These are phyloP conservation scores for Tetranychus piercei DNA, from an alignment of 2,888 invertebrate genomes.

Conservation along the genomic window DNA sequence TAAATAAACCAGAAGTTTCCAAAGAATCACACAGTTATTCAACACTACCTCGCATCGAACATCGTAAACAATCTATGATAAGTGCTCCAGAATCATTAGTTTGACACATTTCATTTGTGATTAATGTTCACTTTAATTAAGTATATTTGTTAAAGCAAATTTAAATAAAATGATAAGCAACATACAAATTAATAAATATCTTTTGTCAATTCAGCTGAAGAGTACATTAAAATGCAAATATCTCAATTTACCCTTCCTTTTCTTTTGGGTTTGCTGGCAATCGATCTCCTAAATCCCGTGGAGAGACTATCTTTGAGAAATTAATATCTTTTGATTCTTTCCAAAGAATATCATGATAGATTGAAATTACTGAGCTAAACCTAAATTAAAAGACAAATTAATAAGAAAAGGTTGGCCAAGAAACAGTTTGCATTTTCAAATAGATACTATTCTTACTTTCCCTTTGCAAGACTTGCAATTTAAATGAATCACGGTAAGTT, in stretches of 20 bases:
- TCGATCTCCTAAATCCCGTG: slow-evolving; percentile 63
- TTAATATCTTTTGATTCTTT: slow-evolving; percentile 45
- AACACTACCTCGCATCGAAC: not conserved
- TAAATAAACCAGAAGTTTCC: not conserved
- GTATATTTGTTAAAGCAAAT: too few relatives aligned
- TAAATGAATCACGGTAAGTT: slow-evolving; percentile 14
- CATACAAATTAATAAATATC: too few relatives aligned
- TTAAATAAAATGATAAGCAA: too few relatives aligned
- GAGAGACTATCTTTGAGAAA: slow-evolving; percentile 63
- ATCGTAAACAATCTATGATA: not conserved
- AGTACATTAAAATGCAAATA: too few relatives aligned
- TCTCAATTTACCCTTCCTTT: slow-evolving; percentile 54
- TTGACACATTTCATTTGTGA: too few relatives aligned
- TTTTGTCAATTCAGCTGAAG: too few relatives aligned
- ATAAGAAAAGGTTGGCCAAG: not conserved
- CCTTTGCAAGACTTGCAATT: slow-evolving; percentile 14
- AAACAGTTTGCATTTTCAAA: not conserved
- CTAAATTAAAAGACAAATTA: slow-evolving; percentile 17
- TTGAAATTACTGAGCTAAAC: slow-evolving; percentile 40
- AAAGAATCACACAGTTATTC: not conserved
- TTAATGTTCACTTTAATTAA: too few relatives aligned
- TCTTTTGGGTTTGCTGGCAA: slow-evolving; percentile 61
- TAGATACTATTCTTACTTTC: slow-evolving; percentile 4
- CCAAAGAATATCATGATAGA: slow-evolving; percentile 58
- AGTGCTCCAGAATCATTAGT: not conserved